These are phyloP conservation scores for Halictus quadricinctus DNA, from an alignment of 2,888 invertebrate genomes.

Conservation along the genomic window DNA sequence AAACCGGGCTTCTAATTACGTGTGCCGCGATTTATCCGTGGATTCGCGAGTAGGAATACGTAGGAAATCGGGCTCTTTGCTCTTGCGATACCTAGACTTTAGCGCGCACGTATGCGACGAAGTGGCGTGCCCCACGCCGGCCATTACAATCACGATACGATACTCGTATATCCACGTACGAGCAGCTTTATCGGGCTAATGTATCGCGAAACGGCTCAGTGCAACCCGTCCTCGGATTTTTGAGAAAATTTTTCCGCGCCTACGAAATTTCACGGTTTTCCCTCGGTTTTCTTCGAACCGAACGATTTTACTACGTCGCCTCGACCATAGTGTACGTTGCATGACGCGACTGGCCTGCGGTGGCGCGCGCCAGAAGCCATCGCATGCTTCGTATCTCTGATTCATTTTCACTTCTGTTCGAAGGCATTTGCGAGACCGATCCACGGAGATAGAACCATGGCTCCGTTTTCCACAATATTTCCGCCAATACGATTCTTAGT, in stretches of 20 bases:
- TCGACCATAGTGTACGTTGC: slow-evolving; percentile 54
- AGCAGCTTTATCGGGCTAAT: slow-evolving; percentile 34
- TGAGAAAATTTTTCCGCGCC: slow-evolving; percentile 57
- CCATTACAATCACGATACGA: slow-evolving; percentile 73
- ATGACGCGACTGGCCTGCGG: slow-evolving; percentile 69
- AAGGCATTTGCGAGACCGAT: slow-evolving; percentile 42
- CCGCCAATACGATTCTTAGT: slow-evolving; percentile 10
- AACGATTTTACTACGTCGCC: slow-evolving; percentile 57
- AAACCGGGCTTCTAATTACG: slow-evolving; percentile 79
- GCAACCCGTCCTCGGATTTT: slow-evolving; percentile 63
- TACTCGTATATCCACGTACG: slow-evolving; percentile 70
- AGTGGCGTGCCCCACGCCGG: slow-evolving; percentile 81
- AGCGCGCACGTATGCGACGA: slow-evolving; percentile 73
- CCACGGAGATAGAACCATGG: slow-evolving; percentile 16
- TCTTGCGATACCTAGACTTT: slow-evolving; percentile 79
- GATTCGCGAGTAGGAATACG: slow-evolving; percentile 80
- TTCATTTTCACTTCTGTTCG: slow-evolving; percentile 43
- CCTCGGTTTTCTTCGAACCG: slow-evolving; percentile 50
- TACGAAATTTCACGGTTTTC: slow-evolving; percentile 51
- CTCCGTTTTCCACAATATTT: slow-evolving; percentile 42
- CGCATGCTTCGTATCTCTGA: slow-evolving; percentile 59
- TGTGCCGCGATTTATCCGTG: slow-evolving; percentile 77
- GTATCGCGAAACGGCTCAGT: slow-evolving; percentile 25
- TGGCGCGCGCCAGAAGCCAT: slow-evolving; percentile 68
- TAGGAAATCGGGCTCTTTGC: slow-evolving; percentile 83